Evolutionary conservation across 2,797 vertebrate species (phyloP).

Genomic region (Danio albolineatus): DNA sequence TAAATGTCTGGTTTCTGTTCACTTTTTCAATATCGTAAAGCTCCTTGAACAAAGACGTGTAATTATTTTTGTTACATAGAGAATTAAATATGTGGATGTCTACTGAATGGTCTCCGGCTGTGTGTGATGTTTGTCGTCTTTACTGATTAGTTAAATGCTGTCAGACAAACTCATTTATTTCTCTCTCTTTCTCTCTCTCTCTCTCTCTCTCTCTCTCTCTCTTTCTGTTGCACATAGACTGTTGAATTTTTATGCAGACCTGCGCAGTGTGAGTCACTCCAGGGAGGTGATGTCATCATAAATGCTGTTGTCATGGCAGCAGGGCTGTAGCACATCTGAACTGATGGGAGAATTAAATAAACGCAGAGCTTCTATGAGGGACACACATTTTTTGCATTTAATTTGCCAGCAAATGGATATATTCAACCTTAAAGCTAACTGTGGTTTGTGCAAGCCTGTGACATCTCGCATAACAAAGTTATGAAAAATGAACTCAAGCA

Average conservation of each 20-base stretch:
- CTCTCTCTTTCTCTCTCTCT: too few species aligned
- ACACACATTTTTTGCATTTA: conserved; percentile 23
- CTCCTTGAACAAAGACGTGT: conserved; percentile 78
- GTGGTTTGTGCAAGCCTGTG: not conserved
- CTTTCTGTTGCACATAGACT: conserved; percentile 23
- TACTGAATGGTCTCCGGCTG: conserved; percentile 20
- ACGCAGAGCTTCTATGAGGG: conserved; percentile 20
- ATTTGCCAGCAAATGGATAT: conserved; percentile 24
- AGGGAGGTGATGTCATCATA: conserved; percentile 75
- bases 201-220: conserved; percentile 1
- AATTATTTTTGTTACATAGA: conserved; percentile 87
- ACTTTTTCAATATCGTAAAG: conserved; percentile 69
- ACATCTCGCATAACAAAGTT: not conserved
- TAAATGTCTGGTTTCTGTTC: conserved; percentile 56
- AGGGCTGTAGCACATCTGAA: conserved; percentile 53
- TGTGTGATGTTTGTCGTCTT: conserved; percentile 20
- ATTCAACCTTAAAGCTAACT: not conserved
- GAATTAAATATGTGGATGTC: conserved; percentile 80
- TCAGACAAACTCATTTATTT: conserved; percentile 6
- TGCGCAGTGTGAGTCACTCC: conserved; percentile 75
- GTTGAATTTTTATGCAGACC: conserved; percentile 42
- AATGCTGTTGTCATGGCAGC: conserved; percentile 78
- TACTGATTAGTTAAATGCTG: conserved; percentile 8
- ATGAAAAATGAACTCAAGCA: not conserved
- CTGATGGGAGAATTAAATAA: conserved; percentile 29